These are phyloP conservation scores for Poecilia velifera DNA, from an alignment of 2,797 vertebrate species.

Conservation along the genomic window DNA sequence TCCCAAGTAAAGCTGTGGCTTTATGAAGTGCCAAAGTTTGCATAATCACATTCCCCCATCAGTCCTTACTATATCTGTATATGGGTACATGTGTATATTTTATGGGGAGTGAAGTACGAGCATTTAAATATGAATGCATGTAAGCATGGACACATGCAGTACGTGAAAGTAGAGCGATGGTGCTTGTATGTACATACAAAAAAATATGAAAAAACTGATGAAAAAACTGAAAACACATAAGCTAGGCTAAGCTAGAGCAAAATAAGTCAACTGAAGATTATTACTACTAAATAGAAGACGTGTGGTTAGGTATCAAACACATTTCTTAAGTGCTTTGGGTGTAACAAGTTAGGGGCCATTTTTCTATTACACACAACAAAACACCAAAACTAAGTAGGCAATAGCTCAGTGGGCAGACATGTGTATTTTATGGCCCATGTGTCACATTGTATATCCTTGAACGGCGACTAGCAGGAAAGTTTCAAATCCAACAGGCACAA, in stretches of 20 bases:
- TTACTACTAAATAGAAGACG: background rate
- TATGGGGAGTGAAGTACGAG: background rate
- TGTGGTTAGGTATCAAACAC: background rate
- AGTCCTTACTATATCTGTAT: background rate
- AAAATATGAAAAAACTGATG: background rate
- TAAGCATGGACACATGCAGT: background rate
- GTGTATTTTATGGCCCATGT: background rate
- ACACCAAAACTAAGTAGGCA: background rate
- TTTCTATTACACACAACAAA: background rate
- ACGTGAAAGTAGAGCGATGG: background rate
- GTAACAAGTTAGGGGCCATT: background rate
- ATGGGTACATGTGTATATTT: background rate
- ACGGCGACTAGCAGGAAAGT: background rate
- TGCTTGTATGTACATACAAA: background rate
- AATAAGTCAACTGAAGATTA: background rate
- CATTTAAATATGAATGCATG: background rate
- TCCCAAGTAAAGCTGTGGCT: background rate
- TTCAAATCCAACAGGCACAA: background rate
- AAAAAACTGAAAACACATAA: background rate
- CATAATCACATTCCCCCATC: background rate
- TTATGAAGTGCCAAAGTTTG: constrained; percentile 6
- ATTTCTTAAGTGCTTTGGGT: background rate
- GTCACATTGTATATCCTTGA: background rate
- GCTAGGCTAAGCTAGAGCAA: background rate
- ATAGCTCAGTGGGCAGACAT: background rate